These are phyloP conservation scores for Orthosia gracilis DNA, from an alignment of 2,888 invertebrate species.

Conservation along the genomic window DNA sequence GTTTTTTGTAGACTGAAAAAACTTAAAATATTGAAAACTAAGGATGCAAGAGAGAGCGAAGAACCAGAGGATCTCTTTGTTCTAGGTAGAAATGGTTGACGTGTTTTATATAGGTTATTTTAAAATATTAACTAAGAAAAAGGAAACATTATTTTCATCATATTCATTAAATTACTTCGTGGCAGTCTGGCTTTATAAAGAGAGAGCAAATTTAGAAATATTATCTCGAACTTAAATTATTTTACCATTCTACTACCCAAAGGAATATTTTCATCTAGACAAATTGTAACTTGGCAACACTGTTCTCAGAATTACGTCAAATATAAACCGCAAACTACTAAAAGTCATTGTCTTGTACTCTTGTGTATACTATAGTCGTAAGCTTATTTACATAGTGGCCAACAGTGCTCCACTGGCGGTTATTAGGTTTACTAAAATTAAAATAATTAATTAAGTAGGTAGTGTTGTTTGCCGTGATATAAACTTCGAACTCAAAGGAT, in stretches of 20 bases:
- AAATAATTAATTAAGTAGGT: slow-evolving; percentile 7
- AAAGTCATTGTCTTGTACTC: slow-evolving; percentile 45
- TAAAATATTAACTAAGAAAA: no score
- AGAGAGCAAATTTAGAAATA: neutral
- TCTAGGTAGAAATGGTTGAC: no score
- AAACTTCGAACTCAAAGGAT: slow-evolving; percentile 3
- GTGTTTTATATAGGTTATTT: no score
- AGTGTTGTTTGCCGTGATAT: slow-evolving; percentile 7
- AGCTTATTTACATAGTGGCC: neutral
- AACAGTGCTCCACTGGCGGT: slow-evolving; percentile 8
- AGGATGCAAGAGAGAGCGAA: no score
- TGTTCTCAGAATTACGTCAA: slow-evolving; percentile 15
- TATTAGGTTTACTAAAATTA: neutral
- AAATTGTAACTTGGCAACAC: slow-evolving; percentile 18
- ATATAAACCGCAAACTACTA: neutral
- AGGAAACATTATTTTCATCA: no score
- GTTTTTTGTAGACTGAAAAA: no score
- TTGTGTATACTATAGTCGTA: neutral
- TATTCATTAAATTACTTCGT: no score
- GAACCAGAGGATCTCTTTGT: no score
- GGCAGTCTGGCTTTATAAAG: no score
- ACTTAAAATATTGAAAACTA: no score
- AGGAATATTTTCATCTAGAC: neutral
- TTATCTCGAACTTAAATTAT: neutral
- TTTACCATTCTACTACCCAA: neutral